Evolutionary conservation across 2,888 invertebrate genomes (phyloP).

Genomic region (Xestia xanthographa): DNA sequence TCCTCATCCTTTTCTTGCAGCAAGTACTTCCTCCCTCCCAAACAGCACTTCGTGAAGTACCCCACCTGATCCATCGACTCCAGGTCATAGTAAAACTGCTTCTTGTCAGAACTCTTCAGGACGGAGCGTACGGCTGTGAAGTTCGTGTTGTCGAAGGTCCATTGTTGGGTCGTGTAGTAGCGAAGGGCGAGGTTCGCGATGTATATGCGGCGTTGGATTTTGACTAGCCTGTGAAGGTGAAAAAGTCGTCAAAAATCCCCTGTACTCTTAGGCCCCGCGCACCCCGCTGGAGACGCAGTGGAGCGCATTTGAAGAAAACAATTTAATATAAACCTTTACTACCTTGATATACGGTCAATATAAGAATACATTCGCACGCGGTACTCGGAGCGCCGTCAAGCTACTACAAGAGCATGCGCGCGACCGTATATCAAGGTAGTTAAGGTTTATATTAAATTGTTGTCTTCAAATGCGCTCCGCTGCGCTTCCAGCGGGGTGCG

Average conservation of each 20-base stretch:
- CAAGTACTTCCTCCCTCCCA: constrained; percentile 92
- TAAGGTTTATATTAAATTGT: too few relatives aligned
- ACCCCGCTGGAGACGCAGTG: too few relatives aligned
- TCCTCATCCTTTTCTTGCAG: constrained; percentile 92
- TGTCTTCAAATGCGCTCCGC: too few relatives aligned
- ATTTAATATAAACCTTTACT: too few relatives aligned
- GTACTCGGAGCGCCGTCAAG: too few relatives aligned
- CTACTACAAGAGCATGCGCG: too few relatives aligned
- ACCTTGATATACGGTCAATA: too few relatives aligned
- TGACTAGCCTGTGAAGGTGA: constrained; percentile 92
- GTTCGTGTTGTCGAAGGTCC: constrained; percentile 93
- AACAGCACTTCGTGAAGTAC: constrained; percentile 89
- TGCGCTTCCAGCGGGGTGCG: too few relatives aligned
- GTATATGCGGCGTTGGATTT: constrained; percentile 95
- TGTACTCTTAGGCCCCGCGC: too few relatives aligned
- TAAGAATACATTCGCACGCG: too few relatives aligned
- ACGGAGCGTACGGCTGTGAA: constrained; percentile 88
- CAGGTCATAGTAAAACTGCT: constrained; percentile 91
- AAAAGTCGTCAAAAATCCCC: neutral
- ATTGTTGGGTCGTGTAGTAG: constrained; percentile 94
- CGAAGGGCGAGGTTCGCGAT: constrained; percentile 93
- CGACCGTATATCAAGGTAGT: too few relatives aligned
- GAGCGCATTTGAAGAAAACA: too few relatives aligned
- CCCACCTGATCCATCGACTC: constrained; percentile 85
- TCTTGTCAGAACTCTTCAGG: constrained; percentile 86